Evolutionary conservation across 2,797 vertebrate genomes (phyloP).

Genomic region (Coranthus polyacanthus): DNA sequence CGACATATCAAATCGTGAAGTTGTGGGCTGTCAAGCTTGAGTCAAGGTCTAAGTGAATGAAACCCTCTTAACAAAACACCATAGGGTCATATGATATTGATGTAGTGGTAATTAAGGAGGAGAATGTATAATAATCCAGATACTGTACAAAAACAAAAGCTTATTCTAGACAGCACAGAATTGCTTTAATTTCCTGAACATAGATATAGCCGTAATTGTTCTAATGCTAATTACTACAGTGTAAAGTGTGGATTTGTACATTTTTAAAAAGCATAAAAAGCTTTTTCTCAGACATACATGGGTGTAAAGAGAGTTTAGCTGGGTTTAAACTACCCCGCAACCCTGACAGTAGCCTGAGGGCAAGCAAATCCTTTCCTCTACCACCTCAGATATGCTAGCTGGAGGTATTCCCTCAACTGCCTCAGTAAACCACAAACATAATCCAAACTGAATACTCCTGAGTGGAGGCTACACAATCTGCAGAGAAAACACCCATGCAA

Average conservation of each 20-base stretch:
- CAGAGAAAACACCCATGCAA: slow-evolving; percentile 70
- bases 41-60: background rate
- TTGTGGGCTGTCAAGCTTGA: background rate
- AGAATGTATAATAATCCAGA: background rate
- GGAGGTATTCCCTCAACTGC: slow-evolving; percentile 76
- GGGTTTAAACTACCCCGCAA: slow-evolving; percentile 65
- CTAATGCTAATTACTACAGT: slow-evolving; percentile 27
- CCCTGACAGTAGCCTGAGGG: slow-evolving; percentile 66
- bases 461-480: slow-evolving; percentile 65
- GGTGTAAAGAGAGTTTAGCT: slow-evolving; percentile 59
- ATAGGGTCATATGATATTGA: background rate
- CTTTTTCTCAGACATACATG: slow-evolving; percentile 44
- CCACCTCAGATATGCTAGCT: slow-evolving; percentile 61
- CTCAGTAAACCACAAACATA: slow-evolving; percentile 72
- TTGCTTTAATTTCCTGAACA: slow-evolving; percentile 13
- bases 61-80: background rate
- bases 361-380: slow-evolving; percentile 72
- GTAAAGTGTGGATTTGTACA: slow-evolving; percentile 28
- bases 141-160: slow-evolving; percentile 20
- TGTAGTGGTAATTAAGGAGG: slow-evolving; percentile 3
- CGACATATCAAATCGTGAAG: too few species aligned
- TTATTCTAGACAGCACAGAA: slow-evolving; percentile 3
- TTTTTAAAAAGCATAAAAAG: slow-evolving; percentile 49
- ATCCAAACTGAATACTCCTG: slow-evolving; percentile 66
- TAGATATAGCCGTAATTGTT: background rate